Percentiles rank a stretch among this genome's conserved stretches.
Evolutionary conservation across 2,113 vertebrate species (phyloP).

Genomic region (Peromyscus polionotus): DNA sequence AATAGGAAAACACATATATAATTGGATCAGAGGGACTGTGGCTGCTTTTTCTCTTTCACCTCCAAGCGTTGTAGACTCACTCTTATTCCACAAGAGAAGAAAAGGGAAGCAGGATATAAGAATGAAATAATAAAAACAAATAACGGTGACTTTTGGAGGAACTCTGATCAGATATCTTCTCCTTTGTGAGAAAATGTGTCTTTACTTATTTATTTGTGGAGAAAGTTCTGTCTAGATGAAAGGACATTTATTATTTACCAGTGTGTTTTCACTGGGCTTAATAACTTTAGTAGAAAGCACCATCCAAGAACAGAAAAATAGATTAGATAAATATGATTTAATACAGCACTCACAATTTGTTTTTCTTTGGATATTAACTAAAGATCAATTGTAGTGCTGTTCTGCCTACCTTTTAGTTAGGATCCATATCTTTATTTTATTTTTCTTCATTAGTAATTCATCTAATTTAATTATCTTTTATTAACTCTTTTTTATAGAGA

Average conservation of each 20-base stretch:
- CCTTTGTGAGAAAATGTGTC: background rate
- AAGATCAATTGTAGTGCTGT: constrained; percentile 42
- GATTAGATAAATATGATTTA: constrained; percentile 63
- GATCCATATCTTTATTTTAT: constrained; percentile 59
- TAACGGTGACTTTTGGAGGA: background rate
- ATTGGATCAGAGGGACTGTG: background rate
- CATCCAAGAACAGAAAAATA: constrained; percentile 58
- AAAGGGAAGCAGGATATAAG: constrained; percentile 36
- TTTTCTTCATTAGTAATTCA: constrained; percentile 57
- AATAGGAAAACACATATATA: background rate
- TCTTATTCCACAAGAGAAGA: background rate
- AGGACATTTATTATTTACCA: constrained; percentile 79
- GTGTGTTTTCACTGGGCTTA: constrained; percentile 41
- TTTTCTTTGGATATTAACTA: constrained; percentile 58
- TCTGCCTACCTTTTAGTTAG: background rate
- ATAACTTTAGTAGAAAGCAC: constrained; percentile 46
- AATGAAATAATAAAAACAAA: constrained; percentile 62
- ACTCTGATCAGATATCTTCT: constrained; percentile 35
- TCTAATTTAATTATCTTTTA: constrained; percentile 43
- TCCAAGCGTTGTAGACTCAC: background rate
- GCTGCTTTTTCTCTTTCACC: background rate
- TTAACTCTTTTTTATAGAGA: constrained; percentile 43
- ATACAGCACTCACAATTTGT: background rate
- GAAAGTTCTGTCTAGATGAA: background rate
- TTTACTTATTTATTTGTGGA: constrained; percentile 76